Base-by-base conservation (phyloP, 1,140 invertebrate species). In the Potamilus streckersoni region DNA sequence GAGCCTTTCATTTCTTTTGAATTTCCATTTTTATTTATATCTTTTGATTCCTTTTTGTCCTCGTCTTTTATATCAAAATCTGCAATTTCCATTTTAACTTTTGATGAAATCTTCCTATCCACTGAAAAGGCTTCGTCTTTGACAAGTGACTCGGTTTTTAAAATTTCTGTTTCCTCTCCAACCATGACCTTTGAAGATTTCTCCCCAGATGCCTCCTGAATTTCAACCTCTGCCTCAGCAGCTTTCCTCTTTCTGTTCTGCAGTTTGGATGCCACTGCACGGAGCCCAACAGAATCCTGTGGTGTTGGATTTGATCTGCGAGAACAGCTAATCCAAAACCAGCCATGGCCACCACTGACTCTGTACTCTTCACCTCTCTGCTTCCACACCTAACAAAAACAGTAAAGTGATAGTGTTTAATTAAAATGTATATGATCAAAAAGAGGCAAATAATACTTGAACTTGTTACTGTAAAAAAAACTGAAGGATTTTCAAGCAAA, bases 301-400 rank as follows among this genome's bases (percentile, higher is more conserved):
- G 87, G 81, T 4, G 83, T 76, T 64, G 19, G 31, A 49, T 80
- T 78, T 58, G 72, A 75, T 62, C 69, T 78, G 16, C 85, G 63
- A 6, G 85, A 85, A 20, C 71, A 56, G 1, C 95, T 95, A 55
- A 96, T 91, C 97, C 97, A 99, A 17, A 95, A 87, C 97, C 97
- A 99, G 13, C 97, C 97, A 93, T 96, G 97, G 83, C 96, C 94
- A 0, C 96, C 96, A 84, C 97, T 96, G 31, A 98, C 94, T 80
- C 98, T 92, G 88, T 98, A 99, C 86, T 99, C 97, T 90, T 99
- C 98, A 12, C 97, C 98, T 91, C 97, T 98, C 90, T 98, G 96
- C 87, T 99, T 99, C 95, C 96, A 89, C 17, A 90, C 86, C 89
- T 90, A 72, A 15, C 38, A 49, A 49, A 49, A 49, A 79, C 74